phyloP scores from a whole-genome alignment of 2,797 vertebrate species.

The Spheniscus humboldti region DNA sequence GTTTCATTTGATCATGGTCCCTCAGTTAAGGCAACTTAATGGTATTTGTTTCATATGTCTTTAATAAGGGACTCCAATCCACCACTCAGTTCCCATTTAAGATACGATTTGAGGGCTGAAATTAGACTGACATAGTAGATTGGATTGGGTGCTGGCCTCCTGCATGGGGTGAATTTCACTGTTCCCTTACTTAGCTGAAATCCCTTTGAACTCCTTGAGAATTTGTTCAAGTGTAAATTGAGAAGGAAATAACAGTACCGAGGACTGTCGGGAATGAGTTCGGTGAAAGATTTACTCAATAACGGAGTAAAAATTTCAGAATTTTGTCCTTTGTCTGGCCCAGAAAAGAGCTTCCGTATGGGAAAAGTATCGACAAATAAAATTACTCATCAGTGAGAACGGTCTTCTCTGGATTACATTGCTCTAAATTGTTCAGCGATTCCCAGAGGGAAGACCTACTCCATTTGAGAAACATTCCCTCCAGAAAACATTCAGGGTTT shows the following conservation, averaged over 20 bases:
- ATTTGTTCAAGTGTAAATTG: neutral
- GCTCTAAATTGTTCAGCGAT: constrained; percentile 7
- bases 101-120: neutral
- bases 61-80: neutral
- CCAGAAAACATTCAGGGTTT: constrained; percentile 38
- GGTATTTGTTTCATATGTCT: neutral
- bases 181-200: neutral
- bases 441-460: constrained; percentile 18
- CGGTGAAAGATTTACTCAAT: neutral
- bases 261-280: neutral
- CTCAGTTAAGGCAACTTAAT: neutral
- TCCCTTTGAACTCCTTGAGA: neutral
- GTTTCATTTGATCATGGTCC: neutral
- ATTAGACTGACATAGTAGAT: neutral
- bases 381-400: neutral
- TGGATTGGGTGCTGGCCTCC: neutral
- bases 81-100: neutral
- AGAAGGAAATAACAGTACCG: neutral
- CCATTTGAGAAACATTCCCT: constrained; percentile 11
- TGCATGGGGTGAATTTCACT: neutral
- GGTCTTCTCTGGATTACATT: neutral
- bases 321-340: neutral
- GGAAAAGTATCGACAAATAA: neutral
- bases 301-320: neutral
- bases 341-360: neutral